Percentiles rank a stretch among this genome's conserved stretches.
These are phyloP conservation scores for Dicyrtomina minuta DNA, from an alignment of 2,888 invertebrate genomes.

Conservation along the genomic window DNA sequence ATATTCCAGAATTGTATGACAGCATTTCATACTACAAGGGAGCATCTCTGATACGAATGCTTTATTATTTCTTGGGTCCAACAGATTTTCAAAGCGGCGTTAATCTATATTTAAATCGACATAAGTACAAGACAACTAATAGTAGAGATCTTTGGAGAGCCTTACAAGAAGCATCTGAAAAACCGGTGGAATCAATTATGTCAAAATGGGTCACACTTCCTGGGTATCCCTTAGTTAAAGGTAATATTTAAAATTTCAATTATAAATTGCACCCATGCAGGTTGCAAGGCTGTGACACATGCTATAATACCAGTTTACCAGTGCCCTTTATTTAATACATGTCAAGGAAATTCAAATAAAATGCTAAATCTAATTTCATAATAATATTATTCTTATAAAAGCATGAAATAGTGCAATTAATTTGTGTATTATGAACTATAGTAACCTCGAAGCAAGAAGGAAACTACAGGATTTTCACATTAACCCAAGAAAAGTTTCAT, in stretches of 20 bases:
- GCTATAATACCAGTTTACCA: not conserved
- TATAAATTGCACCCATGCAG: too few species aligned
- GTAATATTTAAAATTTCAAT: not conserved
- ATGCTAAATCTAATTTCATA: too few species aligned
- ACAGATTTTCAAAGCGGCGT: slow-evolving; percentile 89
- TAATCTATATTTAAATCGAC: slow-evolving; percentile 81
- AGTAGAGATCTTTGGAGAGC: slow-evolving; percentile 93
- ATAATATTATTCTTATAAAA: too few species aligned
- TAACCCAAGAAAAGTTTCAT: slow-evolving; percentile 82
- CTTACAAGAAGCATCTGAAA: slow-evolving; percentile 77
- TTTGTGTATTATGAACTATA: not conserved
- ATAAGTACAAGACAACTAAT: slow-evolving; percentile 84
- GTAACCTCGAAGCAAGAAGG: slow-evolving; percentile 63
- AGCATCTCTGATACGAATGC: slow-evolving; percentile 90
- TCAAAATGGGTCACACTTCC: slow-evolving; percentile 89
- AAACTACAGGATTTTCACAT: slow-evolving; percentile 66
- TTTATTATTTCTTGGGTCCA: slow-evolving; percentile 89
- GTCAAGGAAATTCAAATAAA: too few species aligned
- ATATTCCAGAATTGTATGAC: slow-evolving; percentile 97
- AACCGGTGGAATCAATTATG: slow-evolving; percentile 90
- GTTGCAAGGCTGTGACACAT: too few species aligned
- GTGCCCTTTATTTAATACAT: too few species aligned
- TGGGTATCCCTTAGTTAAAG: slow-evolving; percentile 79
- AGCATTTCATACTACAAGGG: slow-evolving; percentile 85
- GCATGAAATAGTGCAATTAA: not conserved